phyloP scores from a whole-genome alignment of 2,888 invertebrate genomes.

The Icerya purchasi region DNA sequence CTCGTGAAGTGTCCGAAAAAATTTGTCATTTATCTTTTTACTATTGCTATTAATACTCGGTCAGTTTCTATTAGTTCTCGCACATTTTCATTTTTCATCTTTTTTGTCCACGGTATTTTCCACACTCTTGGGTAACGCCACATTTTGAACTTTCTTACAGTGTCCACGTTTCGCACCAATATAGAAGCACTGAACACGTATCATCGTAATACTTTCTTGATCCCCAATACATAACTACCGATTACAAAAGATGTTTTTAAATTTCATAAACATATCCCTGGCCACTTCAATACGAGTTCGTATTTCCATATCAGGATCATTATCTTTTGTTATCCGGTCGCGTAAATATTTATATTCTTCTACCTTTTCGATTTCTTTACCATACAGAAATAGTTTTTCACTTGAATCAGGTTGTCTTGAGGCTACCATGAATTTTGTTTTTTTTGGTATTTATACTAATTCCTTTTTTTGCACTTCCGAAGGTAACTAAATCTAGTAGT shows the following conservation, averaged over 20 bases:
- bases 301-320: not conserved
- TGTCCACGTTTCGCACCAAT: not conserved
- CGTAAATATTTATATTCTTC: no score
- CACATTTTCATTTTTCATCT: not conserved
- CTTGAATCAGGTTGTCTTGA: not conserved
- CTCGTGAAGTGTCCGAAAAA: not conserved
- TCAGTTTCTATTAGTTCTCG: not conserved
- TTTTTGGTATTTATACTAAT: not conserved
- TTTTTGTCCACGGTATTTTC: not conserved
- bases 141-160: not conserved
- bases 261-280: not conserved
- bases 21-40: not conserved
- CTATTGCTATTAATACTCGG: not conserved
- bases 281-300: not conserved
- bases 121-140: not conserved
- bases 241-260: no score
- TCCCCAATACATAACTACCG: no score
- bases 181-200: not conserved
- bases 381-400: not conserved
- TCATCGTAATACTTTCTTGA: not conserved
- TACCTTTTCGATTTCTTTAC: not conserved
- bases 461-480: not conserved
- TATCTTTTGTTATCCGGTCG: no score
- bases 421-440: not conserved
- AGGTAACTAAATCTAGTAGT: not conserved